Evolutionary conservation across 2,888 invertebrate species (phyloP).

Genomic region (Thyatira batis): DNA sequence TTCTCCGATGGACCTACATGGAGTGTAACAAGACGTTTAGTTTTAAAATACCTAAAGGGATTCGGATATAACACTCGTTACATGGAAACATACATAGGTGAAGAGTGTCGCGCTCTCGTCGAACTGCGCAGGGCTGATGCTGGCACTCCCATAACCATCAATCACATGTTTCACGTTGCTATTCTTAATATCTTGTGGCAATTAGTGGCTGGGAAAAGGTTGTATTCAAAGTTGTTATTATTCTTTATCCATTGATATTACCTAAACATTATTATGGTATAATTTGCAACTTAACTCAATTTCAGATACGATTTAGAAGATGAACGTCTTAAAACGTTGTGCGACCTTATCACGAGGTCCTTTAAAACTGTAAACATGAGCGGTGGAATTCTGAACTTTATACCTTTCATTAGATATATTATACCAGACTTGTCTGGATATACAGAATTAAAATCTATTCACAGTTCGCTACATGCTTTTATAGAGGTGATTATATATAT

Average conservation of each 20-base stretch:
- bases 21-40: conserved; percentile 84
- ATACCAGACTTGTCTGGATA: conserved; percentile 85
- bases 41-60: conserved; percentile 83
- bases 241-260: conserved; percentile 2
- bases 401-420: conserved; percentile 86
- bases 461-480: conserved; percentile 79
- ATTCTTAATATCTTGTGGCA: conserved; percentile 88
- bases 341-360: conserved; percentile 82
- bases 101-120: conserved; percentile 83
- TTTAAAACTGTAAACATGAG: conserved; percentile 86
- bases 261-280: not conserved
- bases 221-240: conserved; percentile 1
- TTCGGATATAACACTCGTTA: conserved; percentile 84
- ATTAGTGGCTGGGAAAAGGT: conserved; percentile 86
- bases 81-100: conserved; percentile 83
- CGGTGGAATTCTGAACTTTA: conserved; percentile 86
- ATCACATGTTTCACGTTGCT: conserved; percentile 84
- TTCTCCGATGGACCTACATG: conserved; percentile 87
- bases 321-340: conserved; percentile 74
- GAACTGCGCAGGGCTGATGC: conserved; percentile 57
- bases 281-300: conserved; percentile 6
- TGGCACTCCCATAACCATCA: conserved; percentile 71
- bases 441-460: conserved; percentile 73
- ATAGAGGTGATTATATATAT: conserved; percentile 64
- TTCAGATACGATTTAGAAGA: conserved; percentile 83